A percentile compares a stretch with the other conserved stretches of the same genome.
phyloP scores from a whole-genome alignment of 2,113 vertebrate species.

The Donacobius atricapilla region DNA sequence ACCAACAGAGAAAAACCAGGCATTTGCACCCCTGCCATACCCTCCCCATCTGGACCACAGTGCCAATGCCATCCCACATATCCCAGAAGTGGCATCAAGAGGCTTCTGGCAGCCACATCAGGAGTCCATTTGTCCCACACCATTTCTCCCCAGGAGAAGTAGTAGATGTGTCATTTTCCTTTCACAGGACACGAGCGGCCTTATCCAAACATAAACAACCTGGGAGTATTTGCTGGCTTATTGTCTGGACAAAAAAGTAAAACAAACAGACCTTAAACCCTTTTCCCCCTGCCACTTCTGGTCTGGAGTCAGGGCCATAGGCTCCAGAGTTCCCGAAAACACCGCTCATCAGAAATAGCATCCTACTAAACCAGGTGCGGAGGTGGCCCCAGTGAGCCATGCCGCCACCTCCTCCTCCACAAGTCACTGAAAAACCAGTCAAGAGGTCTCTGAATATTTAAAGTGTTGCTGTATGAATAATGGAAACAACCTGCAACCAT shows the following conservation, averaged over 20 bases:
- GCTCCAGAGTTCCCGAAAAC: not conserved
- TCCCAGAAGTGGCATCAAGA: not conserved
- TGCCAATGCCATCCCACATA: not conserved
- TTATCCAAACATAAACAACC: constrained; percentile 61
- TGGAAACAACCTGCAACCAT: not conserved
- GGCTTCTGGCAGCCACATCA: not conserved
- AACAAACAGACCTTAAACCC: constrained; percentile 49
- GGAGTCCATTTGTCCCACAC: not conserved
- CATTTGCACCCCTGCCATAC: not conserved
- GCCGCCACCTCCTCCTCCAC: not conserved
- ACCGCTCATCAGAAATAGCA: not conserved
- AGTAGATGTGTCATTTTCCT: constrained; percentile 64
- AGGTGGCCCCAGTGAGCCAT: accelerated
- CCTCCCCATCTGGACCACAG: not conserved
- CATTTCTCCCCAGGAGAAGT: not conserved
- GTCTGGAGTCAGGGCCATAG: not conserved
- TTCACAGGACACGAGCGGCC: constrained; percentile 39
- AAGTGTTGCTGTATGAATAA: not conserved
- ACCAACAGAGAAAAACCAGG: not conserved
- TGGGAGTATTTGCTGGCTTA: constrained; percentile 35
- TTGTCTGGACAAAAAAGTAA: constrained; percentile 46
- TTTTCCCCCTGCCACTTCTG: constrained; percentile 31
- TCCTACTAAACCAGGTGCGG: not conserved
- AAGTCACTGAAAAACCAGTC: not conserved
- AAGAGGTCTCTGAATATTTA: not conserved